phyloP scores from a whole-genome alignment of 2,888 invertebrate species.

The Onthophagus sagittarius region DNA sequence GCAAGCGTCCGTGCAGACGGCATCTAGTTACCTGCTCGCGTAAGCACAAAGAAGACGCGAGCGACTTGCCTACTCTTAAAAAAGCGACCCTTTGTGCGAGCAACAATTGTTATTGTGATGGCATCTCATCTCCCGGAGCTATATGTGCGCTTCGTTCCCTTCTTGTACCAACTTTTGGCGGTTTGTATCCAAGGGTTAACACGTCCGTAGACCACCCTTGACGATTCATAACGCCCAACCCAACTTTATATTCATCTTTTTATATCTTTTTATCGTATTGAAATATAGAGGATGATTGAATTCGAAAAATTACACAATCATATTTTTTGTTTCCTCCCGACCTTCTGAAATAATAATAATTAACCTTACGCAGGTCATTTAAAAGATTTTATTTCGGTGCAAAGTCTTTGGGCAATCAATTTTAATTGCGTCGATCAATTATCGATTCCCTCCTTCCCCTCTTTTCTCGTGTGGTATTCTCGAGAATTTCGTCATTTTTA shows the following conservation, averaged over 20 bases:
- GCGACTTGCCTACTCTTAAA: conserved; percentile 29
- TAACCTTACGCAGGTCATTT: neutral
- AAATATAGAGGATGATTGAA: neutral
- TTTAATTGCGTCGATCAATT: neutral
- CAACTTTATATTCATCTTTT: neutral
- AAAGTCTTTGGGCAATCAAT: neutral
- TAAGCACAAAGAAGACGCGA: conserved; percentile 42
- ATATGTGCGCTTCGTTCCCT: neutral
- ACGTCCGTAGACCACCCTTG: neutral
- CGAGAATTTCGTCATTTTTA: neutral
- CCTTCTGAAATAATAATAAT: neutral
- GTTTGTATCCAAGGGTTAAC: conserved; percentile 1
- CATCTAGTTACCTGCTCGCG: conserved; percentile 42
- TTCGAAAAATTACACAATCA: neutral
- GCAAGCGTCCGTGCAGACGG: conserved; percentile 23
- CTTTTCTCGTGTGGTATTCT: neutral
- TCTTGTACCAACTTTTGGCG: neutral
- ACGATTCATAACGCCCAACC: neutral
- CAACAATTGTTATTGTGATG: conserved; percentile 35
- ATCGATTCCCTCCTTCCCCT: neutral
- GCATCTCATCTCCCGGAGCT: conserved; percentile 18
- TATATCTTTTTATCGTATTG: neutral
- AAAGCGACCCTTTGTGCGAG: conserved; percentile 41
- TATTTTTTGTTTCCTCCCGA: neutral
- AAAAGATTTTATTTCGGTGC: conserved; percentile 1